phyloP scores from a whole-genome alignment of 2,888 invertebrate genomes.

The Platynereis dumerilii region DNA sequence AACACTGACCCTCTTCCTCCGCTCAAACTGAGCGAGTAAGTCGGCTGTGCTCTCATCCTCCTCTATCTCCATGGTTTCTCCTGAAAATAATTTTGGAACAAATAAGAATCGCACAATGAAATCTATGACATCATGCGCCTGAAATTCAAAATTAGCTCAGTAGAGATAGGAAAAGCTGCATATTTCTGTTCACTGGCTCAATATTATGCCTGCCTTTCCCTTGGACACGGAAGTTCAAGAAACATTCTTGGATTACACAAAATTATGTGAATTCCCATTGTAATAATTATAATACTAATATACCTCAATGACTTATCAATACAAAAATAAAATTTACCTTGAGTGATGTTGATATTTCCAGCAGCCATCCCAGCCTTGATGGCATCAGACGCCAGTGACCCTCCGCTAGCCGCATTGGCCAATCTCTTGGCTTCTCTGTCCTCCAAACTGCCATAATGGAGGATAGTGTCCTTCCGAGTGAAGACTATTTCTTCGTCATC shows the following conservation, averaged over 20 bases:
- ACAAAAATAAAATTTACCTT: conserved; percentile 42
- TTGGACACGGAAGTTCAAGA: too few species aligned
- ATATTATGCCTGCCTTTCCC: too few species aligned
- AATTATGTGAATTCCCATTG: too few species aligned
- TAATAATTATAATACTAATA: too few species aligned
- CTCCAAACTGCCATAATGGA: conserved; percentile 90
- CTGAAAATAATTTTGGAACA: conserved; percentile 38
- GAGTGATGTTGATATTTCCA: conserved; percentile 73
- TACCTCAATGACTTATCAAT: background rate
- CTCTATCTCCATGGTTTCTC: conserved; percentile 84
- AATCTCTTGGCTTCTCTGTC: conserved; percentile 78
- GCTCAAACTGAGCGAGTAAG: conserved; percentile 93
- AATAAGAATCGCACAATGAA: background rate
- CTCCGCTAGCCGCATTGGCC: conserved; percentile 65
- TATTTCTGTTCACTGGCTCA: too few species aligned
- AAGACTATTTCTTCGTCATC: conserved; percentile 78
- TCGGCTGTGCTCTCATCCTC: conserved; percentile 83
- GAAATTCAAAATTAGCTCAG: too few species aligned
- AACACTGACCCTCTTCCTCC: conserved; percentile 78
- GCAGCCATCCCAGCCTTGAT: conserved; percentile 69
- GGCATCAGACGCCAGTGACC: conserved; percentile 45
- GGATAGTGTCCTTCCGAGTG: conserved; percentile 76
- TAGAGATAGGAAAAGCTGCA: too few species aligned
- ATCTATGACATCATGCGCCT: too few species aligned
- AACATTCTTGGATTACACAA: too few species aligned